Percentiles rank a stretch among this genome's conserved stretches.
Evolutionary conservation across 2,113 vertebrate species (phyloP).

Genomic region (Monopterus albus): DNA sequence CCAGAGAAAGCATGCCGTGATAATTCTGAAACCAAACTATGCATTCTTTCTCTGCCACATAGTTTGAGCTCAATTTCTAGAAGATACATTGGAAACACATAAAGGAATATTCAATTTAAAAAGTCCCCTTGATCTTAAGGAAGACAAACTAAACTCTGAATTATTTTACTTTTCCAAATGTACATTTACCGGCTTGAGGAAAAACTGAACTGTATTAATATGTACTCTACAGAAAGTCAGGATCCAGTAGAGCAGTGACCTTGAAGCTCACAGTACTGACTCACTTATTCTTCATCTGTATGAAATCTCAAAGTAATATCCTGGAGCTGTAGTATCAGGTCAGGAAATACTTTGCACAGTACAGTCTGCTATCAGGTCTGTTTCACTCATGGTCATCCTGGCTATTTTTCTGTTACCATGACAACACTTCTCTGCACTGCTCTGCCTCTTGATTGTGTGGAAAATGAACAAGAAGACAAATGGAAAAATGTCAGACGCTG

Average conservation of each 20-base stretch:
- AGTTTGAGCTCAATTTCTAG: slow-evolving; percentile 13
- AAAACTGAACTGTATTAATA: slow-evolving; percentile 11
- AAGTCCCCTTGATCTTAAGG: too few relatives aligned
- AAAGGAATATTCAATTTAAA: too few relatives aligned
- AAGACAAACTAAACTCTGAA: slow-evolving; percentile 5
- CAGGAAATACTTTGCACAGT: slow-evolving; percentile 51
- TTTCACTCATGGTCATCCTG: slow-evolving; percentile 68
- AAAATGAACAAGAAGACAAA: slow-evolving; percentile 66
- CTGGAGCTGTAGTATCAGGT: slow-evolving; percentile 49
- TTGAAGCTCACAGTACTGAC: slow-evolving; percentile 5
- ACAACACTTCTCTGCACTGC: slow-evolving; percentile 62
- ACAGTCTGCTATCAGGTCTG: slow-evolving; percentile 45
- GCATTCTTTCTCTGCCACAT: background rate
- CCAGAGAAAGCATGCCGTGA: slow-evolving; percentile 13
- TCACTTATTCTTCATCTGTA: slow-evolving; percentile 16
- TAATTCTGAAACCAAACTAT: slow-evolving; percentile 11
- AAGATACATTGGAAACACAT: slow-evolving; percentile 16
- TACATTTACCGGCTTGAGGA: slow-evolving; percentile 13
- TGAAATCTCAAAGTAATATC: slow-evolving; percentile 51
- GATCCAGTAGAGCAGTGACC: slow-evolving; percentile 22
- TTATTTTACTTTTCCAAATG: slow-evolving; percentile 25
- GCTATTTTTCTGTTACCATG: slow-evolving; percentile 68
- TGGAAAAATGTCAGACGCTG: slow-evolving; percentile 61
- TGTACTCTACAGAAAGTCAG: background rate
- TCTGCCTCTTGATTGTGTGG: slow-evolving; percentile 62